Base-by-base conservation (phyloP, 2,888 invertebrate species). In the Acanthoscelides obtectus region DNA sequence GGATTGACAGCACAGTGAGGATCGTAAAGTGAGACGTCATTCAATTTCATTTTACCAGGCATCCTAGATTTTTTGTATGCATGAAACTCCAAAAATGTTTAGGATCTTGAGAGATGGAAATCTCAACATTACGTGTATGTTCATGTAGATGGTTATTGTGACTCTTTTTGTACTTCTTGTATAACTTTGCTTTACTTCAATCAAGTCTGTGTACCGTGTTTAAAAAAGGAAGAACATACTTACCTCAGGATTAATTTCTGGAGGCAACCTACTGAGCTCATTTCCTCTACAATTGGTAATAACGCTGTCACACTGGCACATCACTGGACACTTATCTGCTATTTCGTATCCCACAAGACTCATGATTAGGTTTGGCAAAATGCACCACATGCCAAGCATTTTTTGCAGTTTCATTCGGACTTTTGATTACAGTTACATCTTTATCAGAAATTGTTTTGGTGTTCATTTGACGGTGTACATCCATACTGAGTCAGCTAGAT, bases 211-310 rank as follows among this genome's bases (percentile, higher is more conserved):
- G n/a, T n/a, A n/a, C n/a, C n/a, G n/a, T n/a, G n/a, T n/a, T n/a
- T n/a, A n/a, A n/a, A n/a, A n/a, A n/a, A n/a, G n/a, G n/a, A n/a
- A 21, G 8, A 2, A 22, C 19, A 27, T 75, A 79, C 79, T 76
- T 76, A 80, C 80, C 72, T 79, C 75, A 20, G 72, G 68, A 68
- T 79, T 74, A 69, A 79, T 77, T 69, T 74, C 77, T n/a, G 20
- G 0, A 4, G 80, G 79, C 64, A 80, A 71, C 25, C 73, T 72
- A n/a, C 71, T 69, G n/a, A 80, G 71, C 19, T 71, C 69, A 65
- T 71, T 74, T 45, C 74, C 72, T 66, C 76, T 74, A 70, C 80
- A 80, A 67, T 75, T 75, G 4, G 76, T 76, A 68, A 77, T 77
- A 66, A 74, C 73, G 22, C 64, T 69, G n/a, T 74, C 73, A 69